Base-by-base conservation (phyloP, 2,113 vertebrate genomes). In the Albula glossodonta region DNA sequence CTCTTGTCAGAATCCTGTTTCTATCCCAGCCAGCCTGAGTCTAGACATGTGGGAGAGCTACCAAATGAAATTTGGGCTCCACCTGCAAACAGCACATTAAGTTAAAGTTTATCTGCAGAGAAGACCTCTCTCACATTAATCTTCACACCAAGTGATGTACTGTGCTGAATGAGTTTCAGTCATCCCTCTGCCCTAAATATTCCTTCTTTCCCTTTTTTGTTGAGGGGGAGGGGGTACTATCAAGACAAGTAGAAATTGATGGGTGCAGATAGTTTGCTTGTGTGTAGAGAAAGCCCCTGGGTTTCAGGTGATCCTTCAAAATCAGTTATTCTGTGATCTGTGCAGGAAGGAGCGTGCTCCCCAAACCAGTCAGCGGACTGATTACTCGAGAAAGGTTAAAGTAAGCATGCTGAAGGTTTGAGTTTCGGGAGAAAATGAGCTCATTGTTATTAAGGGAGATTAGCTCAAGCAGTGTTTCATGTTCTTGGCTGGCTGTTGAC, bases 381-480 rank as follows among this genome's bases (percentile, higher is more conserved):
- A 31, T 74, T 74, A 31, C 22, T 74, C 31, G 70, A 74, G 70
- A 74, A 22, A 74, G 70, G n/a, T n/a, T n/a, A 31, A 74, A 31
- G 70, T 74, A 31, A 74, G 25, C n/a, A 31, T 8, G 70, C 70
- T 74, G n/a, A 9, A 6, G 15, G 13, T 70, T 7, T 17, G 13
- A 22, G 57, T 57, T 51, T n/a, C 48, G 10, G 63, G 4, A 19
- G 31, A 52, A 78, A 52, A 74, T 85, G 41, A 85, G 84, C 41
- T 50, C 78, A 31, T 63, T 66, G 57, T 81, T 81, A 80, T 63
- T 81, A 78, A 49, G 78, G 78, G 15, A 63, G 53, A 81, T 85
- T 85, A 85, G 17, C 78, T 41, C 49, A 48, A 63, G 84, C 84
- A 50, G 56, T 51, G 56, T 56, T 53, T 60, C 41, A 85, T 85